Percentiles rank a stretch among this genome's conserved stretches.
Evolutionary conservation across 1,140 invertebrate genomes (phyloP).

Genomic region (Zaprionus capensis): DNA sequence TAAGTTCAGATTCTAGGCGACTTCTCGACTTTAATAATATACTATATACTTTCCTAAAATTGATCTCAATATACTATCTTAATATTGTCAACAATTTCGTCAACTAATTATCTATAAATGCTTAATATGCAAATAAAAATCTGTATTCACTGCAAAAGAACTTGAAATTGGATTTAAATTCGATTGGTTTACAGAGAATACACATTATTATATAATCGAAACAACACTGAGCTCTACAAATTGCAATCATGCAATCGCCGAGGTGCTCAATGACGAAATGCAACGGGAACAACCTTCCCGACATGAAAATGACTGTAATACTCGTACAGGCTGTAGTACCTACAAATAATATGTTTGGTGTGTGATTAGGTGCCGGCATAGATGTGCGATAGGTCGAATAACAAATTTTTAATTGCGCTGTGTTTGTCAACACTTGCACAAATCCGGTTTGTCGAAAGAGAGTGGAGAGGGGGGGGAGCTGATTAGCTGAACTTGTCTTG

Average conservation of each 20-base stretch:
- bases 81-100: too few species aligned
- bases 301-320: slow-evolving; percentile 5
- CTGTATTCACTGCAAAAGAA: too few species aligned
- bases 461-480: neutral
- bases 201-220: slow-evolving; percentile 1
- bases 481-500: neutral
- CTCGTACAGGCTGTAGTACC: neutral
- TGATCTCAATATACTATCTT: too few species aligned
- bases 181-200: neutral
- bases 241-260: neutral
- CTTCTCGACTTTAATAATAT: too few species aligned
- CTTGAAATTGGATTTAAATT: too few species aligned
- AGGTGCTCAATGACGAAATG: neutral
- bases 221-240: neutral
- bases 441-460: neutral
- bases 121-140: too few species aligned
- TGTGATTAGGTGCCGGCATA: neutral
- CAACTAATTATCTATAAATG: too few species aligned
- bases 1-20: too few species aligned
- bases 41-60: too few species aligned
- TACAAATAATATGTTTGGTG: neutral
- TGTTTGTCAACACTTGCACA: slow-evolving; percentile 5
- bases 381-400: neutral
- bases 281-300: neutral
- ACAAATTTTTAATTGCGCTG: neutral